These are phyloP conservation scores for Hippoglossus stenolepis DNA, from an alignment of 2,113 vertebrate species.

Conservation along the genomic window DNA sequence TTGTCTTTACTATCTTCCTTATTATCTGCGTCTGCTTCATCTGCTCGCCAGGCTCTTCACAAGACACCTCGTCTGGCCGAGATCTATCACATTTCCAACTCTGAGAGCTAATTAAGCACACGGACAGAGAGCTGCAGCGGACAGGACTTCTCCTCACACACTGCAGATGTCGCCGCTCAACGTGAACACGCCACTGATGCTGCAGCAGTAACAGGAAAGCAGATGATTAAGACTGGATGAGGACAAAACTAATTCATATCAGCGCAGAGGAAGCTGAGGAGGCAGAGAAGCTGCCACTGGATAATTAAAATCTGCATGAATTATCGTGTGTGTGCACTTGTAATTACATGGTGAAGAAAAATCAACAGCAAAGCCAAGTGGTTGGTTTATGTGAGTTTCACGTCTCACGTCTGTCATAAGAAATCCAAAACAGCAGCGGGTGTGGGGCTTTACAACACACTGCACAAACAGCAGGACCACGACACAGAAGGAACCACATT, in stretches of 20 bases:
- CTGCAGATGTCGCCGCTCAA: background rate
- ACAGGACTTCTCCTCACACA: slow-evolving; percentile 40
- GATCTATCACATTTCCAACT: slow-evolving; percentile 42
- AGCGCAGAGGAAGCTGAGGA: background rate
- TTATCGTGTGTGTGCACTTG: background rate
- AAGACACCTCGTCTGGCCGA: slow-evolving; percentile 9
- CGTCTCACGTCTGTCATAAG: too few relatives aligned
- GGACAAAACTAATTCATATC: slow-evolving; percentile 30
- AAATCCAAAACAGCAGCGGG: too few relatives aligned
- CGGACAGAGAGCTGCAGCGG: slow-evolving; percentile 24
- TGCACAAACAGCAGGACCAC: too few relatives aligned
- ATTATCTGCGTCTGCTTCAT: slow-evolving; percentile 3
- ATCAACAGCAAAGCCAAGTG: too few relatives aligned
- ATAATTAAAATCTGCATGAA: background rate
- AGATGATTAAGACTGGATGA: slow-evolving; percentile 25
- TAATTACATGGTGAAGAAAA: too few relatives aligned
- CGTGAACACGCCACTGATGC: slow-evolving; percentile 30
- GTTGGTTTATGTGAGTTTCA: too few relatives aligned
- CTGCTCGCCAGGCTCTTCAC: background rate
- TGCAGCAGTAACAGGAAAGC: slow-evolving; percentile 2
- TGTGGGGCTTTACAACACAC: too few relatives aligned
- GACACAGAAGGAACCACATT: too few relatives aligned
- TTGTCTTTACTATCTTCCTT: background rate
- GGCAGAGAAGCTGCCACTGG: slow-evolving; percentile 10
- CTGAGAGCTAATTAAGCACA: slow-evolving; percentile 54